These are phyloP conservation scores for Nomada hirtipes DNA, from an alignment of 2,888 invertebrate species.

Conservation along the genomic window DNA sequence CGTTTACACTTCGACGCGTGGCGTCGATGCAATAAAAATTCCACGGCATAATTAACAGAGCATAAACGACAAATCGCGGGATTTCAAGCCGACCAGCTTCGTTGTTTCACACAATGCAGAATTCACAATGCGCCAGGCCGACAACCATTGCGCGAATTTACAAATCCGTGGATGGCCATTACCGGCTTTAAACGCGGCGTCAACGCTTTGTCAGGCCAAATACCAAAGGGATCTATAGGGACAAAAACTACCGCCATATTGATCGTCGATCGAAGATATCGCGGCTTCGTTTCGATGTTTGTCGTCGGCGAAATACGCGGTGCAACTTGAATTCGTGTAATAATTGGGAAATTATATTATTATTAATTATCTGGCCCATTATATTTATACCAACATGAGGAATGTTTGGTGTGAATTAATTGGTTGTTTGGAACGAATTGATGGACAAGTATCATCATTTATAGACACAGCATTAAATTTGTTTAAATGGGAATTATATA, in stretches of 20 bases:
- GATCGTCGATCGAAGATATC: background rate
- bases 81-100: slow-evolving; percentile 39
- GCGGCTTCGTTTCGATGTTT: too few relatives aligned
- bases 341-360: too few relatives aligned
- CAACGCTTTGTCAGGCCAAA: slow-evolving; percentile 30
- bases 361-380: too few relatives aligned
- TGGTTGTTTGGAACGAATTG: too few relatives aligned
- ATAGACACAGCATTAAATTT: background rate
- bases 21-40: slow-evolving; percentile 17
- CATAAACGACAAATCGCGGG: slow-evolving; percentile 34
- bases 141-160: slow-evolving; percentile 65
- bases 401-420: too few relatives aligned
- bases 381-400: too few relatives aligned
- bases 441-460: background rate
- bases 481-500: background rate
- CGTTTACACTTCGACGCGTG: background rate
- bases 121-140: slow-evolving; percentile 41
- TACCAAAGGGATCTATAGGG: slow-evolving; percentile 23
- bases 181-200: slow-evolving; percentile 54
- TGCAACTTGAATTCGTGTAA: too few relatives aligned
- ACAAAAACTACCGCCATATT: slow-evolving; percentile 5
- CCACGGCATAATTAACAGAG: slow-evolving; percentile 30
- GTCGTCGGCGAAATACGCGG: too few relatives aligned
- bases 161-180: slow-evolving; percentile 63
- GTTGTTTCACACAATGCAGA: slow-evolving; percentile 50